phyloP scores from a whole-genome alignment of 92 coral and sea anemone genomes.

The Phenganax stokvisi region DNA sequence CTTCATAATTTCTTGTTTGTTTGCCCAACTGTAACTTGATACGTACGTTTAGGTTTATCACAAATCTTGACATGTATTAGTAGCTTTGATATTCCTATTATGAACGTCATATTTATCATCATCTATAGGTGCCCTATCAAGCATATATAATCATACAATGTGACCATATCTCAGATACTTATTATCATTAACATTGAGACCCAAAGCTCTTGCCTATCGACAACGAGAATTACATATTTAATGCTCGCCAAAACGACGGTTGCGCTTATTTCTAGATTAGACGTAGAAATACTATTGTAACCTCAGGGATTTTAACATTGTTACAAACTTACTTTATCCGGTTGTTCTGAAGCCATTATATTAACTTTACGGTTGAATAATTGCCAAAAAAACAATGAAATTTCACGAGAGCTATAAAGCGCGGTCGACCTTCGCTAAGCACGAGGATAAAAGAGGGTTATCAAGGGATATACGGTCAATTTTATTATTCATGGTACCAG shows the following conservation, averaged over 20 bases:
- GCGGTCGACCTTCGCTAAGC: conserved; percentile 23
- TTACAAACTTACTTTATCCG: no score
- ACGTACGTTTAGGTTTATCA: no score
- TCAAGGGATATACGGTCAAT: background rate
- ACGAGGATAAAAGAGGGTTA: conserved; percentile 14
- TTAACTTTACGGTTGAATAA: background rate
- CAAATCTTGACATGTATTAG: background rate
- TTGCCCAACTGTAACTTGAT: no score
- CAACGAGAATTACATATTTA: no score
- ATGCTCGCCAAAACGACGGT: no score
- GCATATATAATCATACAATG: no score
- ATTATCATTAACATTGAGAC: no score
- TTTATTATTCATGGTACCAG: background rate
- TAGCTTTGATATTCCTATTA: background rate
- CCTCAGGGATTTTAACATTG: background rate
- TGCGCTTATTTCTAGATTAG: background rate
- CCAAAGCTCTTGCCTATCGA: no score
- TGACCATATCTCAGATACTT: no score
- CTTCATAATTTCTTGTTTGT: no score
- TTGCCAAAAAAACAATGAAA: background rate
- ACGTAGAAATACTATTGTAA: background rate
- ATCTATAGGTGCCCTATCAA: no score
- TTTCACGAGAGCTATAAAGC: conserved; percentile 16
- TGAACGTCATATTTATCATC: no score
- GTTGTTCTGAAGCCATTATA: background rate